Conservation (phyloP, 2,888 invertebrate species). For the Mythimna impura region DNA sequence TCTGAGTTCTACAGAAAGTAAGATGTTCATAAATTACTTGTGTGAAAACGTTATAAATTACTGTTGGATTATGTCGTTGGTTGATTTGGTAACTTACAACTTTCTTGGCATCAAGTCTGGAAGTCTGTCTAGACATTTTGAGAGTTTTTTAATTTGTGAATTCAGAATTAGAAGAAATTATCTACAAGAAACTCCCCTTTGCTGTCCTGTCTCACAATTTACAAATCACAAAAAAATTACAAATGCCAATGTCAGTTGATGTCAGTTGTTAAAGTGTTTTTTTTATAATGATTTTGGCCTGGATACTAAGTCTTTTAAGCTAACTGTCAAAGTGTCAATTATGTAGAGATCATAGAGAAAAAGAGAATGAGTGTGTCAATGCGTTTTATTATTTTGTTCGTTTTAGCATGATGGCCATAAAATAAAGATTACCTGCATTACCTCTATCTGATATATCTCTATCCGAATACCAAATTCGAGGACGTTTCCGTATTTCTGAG, state of each 20-base stretch:
- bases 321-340: neutral
- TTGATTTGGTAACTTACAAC: slow-evolving; percentile 89
- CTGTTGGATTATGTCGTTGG: neutral
- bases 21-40: neutral
- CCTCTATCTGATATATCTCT: too few species aligned
- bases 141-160: slow-evolving; percentile 1
- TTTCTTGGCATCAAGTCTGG: slow-evolving; percentile 94
- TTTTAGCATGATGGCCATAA: too few species aligned
- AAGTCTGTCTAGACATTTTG: slow-evolving; percentile 93
- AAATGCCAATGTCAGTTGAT: slow-evolving; percentile 16
- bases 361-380: too few species aligned
- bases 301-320: too few species aligned
- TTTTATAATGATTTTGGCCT: too few species aligned
- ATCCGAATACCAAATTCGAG: too few species aligned
- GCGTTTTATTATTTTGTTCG: slow-evolving; percentile 13
- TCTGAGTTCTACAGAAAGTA: slow-evolving; percentile 95
- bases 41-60: neutral
- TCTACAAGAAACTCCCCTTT: slow-evolving; percentile 40
- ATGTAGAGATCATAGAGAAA: too few species aligned
- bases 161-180: neutral
- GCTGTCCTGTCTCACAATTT: neutral
- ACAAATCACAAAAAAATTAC: neutral
- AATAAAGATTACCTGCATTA: too few species aligned
- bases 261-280: too few species aligned
- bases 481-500: neutral